These are phyloP conservation scores for Mallotus villosus DNA, from an alignment of 2,797 vertebrate species.

Conservation along the genomic window DNA sequence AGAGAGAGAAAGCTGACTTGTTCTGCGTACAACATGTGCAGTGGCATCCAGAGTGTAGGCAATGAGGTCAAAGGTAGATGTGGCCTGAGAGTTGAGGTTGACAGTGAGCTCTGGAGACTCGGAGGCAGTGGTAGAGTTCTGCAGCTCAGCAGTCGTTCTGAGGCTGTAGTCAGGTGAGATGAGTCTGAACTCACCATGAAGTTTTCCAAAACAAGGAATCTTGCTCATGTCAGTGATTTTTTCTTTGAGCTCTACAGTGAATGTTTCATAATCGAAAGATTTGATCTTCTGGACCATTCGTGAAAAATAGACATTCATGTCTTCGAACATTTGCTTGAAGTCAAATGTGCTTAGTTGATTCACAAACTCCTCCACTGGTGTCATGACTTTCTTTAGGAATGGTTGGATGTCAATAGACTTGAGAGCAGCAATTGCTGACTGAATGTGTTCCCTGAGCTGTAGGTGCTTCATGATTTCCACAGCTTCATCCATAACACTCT, in stretches of 20 bases:
- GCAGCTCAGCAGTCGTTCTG: constrained; percentile 74
- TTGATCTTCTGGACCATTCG: constrained; percentile 72
- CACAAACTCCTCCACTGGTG: constrained; percentile 70
- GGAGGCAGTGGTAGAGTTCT: constrained; percentile 77
- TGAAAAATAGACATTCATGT: constrained; percentile 78
- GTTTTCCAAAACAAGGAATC: constrained; percentile 87
- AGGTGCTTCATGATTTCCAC: constrained; percentile 80
- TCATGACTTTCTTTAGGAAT: constrained; percentile 66
- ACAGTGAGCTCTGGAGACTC: constrained; percentile 78
- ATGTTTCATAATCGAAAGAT: constrained; percentile 83
- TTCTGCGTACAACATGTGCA: constrained; percentile 74
- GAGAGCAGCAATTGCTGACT: constrained; percentile 67
- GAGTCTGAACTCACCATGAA: constrained; percentile 81
- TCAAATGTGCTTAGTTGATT: constrained; percentile 77
- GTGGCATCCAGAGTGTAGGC: constrained; percentile 80
- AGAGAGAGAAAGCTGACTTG: constrained; percentile 74
- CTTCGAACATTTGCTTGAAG: constrained; percentile 78
- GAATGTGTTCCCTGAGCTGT: constrained; percentile 80
- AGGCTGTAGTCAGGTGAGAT: constrained; percentile 82
- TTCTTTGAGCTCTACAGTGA: constrained; percentile 77
- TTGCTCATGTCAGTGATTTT: constrained; percentile 76
- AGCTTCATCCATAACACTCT: constrained; percentile 79
- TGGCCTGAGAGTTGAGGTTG: constrained; percentile 76
- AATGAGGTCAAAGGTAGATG: constrained; percentile 76
- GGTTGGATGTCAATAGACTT: constrained; percentile 76